These are phyloP conservation scores for Dicerorhinus sumatrensis DNA, from an alignment of 2,113 vertebrate genomes.

Conservation along the genomic window DNA sequence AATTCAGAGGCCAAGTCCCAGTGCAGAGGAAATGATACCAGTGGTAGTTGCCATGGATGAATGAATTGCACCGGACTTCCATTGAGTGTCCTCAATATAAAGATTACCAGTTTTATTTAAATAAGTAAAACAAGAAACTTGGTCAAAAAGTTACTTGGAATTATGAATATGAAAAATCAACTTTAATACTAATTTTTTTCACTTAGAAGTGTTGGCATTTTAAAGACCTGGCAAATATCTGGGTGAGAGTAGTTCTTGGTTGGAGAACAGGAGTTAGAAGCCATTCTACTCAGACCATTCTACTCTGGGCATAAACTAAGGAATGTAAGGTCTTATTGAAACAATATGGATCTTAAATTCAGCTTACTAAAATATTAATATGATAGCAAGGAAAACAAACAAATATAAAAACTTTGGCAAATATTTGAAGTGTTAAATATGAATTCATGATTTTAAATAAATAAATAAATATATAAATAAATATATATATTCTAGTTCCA, in stretches of 20 bases:
- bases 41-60: background rate
- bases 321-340: background rate
- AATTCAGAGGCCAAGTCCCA: background rate
- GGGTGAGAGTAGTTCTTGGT: background rate
- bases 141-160: background rate
- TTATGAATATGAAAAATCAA: background rate
- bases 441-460: background rate
- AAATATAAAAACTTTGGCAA: background rate
- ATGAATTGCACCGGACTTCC: background rate
- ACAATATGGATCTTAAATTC: background rate
- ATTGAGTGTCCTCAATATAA: background rate
- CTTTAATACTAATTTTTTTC: background rate
- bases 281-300: background rate
- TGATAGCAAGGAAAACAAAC: background rate
- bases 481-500: background rate
- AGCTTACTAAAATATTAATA: background rate
- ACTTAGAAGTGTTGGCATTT: background rate
- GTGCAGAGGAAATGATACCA: background rate
- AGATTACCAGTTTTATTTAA: background rate
- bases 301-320: background rate
- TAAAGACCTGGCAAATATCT: background rate
- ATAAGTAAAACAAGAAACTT: background rate
- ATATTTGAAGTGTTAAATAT: background rate
- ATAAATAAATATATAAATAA: background rate
- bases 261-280: background rate